Percentiles rank a stretch among this genome's conserved stretches.
Conservation (phyloP, 1,140 invertebrate genomes). For the Drepana arcuata region DNA sequence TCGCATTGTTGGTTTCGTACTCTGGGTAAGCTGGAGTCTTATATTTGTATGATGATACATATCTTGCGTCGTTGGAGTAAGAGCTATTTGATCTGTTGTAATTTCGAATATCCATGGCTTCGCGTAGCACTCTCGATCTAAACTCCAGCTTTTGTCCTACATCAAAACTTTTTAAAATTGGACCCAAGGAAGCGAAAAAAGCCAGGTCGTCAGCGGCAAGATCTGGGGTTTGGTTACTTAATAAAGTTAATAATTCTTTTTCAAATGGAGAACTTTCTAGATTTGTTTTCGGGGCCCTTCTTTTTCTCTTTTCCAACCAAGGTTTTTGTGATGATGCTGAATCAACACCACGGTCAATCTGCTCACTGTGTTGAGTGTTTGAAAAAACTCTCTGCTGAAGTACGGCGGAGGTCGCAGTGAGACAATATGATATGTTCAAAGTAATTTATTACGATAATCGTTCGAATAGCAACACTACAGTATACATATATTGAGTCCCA, state of each 20-base stretch:
- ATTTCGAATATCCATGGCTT: conserved; percentile 4
- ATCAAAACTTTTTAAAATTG: conserved; percentile 15
- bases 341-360: conserved; percentile 11
- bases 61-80: conserved; percentile 1
- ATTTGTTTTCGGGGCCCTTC: conserved; percentile 5
- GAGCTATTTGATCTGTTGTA: conserved; percentile 3
- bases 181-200: conserved; percentile 13
- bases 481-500: too few species aligned
- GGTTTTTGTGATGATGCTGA: conserved; percentile 10
- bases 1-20: conserved; percentile 12
- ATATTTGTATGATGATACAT: conserved; percentile 1
- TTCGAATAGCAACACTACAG: too few species aligned
- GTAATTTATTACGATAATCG: too few species aligned
- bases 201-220: conserved; percentile 5
- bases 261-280: conserved; percentile 11
- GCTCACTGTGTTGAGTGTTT: conserved; percentile 9
- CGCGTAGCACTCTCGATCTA: conserved; percentile 12
- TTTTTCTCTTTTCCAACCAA: conserved; percentile 14
- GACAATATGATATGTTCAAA: too few species aligned
- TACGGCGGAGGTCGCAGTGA: too few species aligned
- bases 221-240: conserved; percentile 5
- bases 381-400: too few species aligned
- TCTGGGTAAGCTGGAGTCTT: conserved; percentile 7
- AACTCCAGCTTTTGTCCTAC: conserved; percentile 11
- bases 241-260: conserved; percentile 8